phyloP scores from a whole-genome alignment of 2,888 invertebrate species.

The Clepsis dumicolana region DNA sequence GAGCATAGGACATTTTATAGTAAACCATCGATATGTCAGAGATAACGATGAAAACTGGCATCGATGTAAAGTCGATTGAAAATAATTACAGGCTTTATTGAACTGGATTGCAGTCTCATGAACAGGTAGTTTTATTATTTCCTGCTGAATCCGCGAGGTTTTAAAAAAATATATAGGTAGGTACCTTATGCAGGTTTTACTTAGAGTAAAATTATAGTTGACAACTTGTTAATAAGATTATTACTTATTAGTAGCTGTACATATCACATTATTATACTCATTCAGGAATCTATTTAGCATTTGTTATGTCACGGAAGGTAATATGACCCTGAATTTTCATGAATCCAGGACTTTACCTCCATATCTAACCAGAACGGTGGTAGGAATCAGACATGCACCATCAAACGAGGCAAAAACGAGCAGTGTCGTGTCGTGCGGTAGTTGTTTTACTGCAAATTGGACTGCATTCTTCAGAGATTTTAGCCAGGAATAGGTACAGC shows the following conservation, averaged over 20 bases:
- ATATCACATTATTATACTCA: too few species aligned
- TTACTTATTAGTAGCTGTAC: too few species aligned
- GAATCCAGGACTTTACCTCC: too few species aligned
- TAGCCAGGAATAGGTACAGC: neutral
- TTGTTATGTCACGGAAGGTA: neutral
- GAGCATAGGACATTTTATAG: neutral
- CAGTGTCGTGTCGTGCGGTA: neutral
- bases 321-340: too few species aligned
- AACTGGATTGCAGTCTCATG: neutral
- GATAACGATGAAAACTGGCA: neutral
- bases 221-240: too few species aligned
- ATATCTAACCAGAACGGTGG: too few species aligned
- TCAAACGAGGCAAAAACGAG: neutral
- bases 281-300: neutral
- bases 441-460: neutral
- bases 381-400: neutral
- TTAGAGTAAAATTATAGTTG: too few species aligned
- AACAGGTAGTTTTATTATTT: slow-evolving; percentile 4
- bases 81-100: neutral
- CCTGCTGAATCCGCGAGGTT: neutral
- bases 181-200: too few species aligned
- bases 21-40: neutral
- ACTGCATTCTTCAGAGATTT: neutral
- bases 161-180: neutral
- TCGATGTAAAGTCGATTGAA: slow-evolving; percentile 13